Base-by-base conservation (phyloP, 2,113 vertebrate genomes). In the Sceloporus tristichus region DNA sequence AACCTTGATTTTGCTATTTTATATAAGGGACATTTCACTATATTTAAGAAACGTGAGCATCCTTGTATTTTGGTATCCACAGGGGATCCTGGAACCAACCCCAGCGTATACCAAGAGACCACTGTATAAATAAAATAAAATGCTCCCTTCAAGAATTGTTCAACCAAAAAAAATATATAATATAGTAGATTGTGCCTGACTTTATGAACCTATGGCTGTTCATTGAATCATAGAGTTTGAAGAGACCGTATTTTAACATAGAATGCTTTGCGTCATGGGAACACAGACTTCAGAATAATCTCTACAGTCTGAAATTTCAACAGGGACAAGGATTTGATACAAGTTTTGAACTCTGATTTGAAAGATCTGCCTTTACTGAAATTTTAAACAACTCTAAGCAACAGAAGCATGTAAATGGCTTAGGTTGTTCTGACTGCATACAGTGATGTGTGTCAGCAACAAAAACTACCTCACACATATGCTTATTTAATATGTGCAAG, bases 401-500 rank as follows among this genome's bases (percentile, higher is more conserved):
- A 75, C 21, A 70, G 42, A 19, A 80, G 75, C 0, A 2, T 34
- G 82, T 84, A 18, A 84, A 68, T 62, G 66, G 27, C 40, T 38
- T 38, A 56, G 53, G 65, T 14, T 77, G 38, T 66, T 66, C 42
- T 38, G 71, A 79, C 53, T 66, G 6, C 76, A n/a, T 70, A 68
- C 29, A 25, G 4, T 0, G 0, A 53, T 40, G 27, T 42, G 5
- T 21, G 1, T 7, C 34, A 0, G 0, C 23, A 2, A 1, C 40
- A 89, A 34, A 34, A 1, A 0, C n/a, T 83, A 11, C 79, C 56
- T 74, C 23, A 71, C n/a, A 34, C 2, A 56, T 6, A 18, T 68
- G 75, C 77, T 73, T 29, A 85, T 66, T 82, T 66, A 85, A 87
- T 82, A 4, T 77, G 34, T 13, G 9, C 0, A 70, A 71, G 62